Percentiles rank a stretch among this genome's conserved stretches.
Evolutionary conservation across 1,140 invertebrate species (phyloP).

Genomic region (Scaptomyza pallida): DNA sequence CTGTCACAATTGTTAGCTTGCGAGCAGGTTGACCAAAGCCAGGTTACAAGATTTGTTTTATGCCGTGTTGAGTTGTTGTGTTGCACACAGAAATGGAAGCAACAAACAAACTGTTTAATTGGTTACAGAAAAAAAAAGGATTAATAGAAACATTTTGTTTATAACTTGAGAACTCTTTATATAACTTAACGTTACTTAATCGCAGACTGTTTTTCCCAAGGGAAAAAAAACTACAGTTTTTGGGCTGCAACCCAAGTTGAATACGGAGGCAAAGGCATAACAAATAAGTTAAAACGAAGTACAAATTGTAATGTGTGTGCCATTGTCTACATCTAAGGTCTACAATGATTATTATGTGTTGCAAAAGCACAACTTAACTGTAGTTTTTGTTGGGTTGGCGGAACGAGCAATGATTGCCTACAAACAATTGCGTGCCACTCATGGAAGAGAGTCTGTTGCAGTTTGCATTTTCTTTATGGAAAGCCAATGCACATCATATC

Average conservation of each 20-base stretch:
- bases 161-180: too few species aligned
- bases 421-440: constrained; percentile 54
- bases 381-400: not conserved
- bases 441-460: not conserved
- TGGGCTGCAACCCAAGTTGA: not conserved
- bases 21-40: constrained; percentile 39
- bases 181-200: too few species aligned
- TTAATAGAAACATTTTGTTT: too few species aligned
- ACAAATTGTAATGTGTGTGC: constrained; percentile 1
- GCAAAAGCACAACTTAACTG: constrained; percentile 42
- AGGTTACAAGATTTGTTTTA: constrained; percentile 34
- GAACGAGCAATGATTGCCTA: too few species aligned
- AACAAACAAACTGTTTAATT: too few species aligned
- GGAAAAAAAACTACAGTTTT: not conserved
- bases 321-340: constrained; percentile 9
- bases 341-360: constrained; percentile 57
- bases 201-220: too few species aligned
- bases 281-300: constrained; percentile 1
- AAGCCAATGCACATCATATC: constrained; percentile 64
- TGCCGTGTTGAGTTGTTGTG: too few species aligned
- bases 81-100: not conserved
- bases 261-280: not conserved
- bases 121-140: too few species aligned
- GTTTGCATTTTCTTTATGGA: constrained; percentile 34
- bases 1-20: constrained; percentile 35